Conservation (phyloP, 2,113 vertebrate genomes). For the Neogale vison region DNA sequence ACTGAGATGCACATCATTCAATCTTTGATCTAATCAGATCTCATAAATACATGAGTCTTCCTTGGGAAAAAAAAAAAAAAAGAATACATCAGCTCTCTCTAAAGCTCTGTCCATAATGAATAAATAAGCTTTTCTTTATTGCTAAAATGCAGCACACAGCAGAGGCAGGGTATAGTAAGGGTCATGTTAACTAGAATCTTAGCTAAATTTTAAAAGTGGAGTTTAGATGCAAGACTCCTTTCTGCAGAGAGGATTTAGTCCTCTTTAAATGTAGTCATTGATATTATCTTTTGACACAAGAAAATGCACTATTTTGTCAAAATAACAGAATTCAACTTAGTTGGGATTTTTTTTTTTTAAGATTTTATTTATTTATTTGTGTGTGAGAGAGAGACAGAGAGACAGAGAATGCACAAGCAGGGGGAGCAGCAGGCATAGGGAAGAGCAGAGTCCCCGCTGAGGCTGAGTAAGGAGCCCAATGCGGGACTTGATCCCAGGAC, state of each 20-base stretch:
- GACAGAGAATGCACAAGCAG: no score
- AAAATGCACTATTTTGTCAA: not conserved
- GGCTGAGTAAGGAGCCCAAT: no score
- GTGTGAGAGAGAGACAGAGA: no score
- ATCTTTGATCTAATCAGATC: conserved; percentile 40
- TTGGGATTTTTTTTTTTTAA: not conserved
- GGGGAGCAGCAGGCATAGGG: no score
- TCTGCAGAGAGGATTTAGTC: not conserved
- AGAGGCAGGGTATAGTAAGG: not conserved
- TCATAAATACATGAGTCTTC: not conserved
- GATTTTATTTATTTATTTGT: no score
- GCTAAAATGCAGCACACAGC: conserved; percentile 26
- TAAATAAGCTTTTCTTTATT: conserved; percentile 44
- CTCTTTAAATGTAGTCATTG: not conserved
- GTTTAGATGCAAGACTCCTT: not conserved
- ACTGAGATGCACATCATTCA: conserved; percentile 59
- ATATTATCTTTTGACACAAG: not conserved
- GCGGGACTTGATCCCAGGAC: no score
- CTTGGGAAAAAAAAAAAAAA: not conserved
- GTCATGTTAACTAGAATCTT: not conserved
- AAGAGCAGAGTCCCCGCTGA: no score
- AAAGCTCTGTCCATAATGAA: conserved; percentile 30
- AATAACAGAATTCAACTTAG: not conserved
- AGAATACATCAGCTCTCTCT: not conserved
- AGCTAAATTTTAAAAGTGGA: conserved; percentile 36